A percentile compares a stretch with the other conserved stretches of the same genome.
Conservation (phyloP, 2,888 invertebrate genomes). For the Drosophila affinis region DNA sequence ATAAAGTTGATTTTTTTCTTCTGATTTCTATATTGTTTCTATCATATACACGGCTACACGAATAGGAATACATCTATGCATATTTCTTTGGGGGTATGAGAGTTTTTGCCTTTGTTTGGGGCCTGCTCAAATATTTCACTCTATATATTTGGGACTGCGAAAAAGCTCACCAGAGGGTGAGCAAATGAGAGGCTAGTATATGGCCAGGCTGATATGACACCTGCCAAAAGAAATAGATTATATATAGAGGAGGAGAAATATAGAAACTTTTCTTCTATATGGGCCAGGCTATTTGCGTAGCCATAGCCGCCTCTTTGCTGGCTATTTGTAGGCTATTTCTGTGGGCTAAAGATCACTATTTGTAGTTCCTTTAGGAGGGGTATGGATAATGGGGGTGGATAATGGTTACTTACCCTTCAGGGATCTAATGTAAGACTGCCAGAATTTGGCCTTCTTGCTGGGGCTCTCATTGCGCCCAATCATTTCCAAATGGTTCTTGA, state of each 20-base stretch:
- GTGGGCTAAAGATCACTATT: neutral
- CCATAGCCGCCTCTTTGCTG: conserved; percentile 11
- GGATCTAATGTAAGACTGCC: conserved; percentile 96
- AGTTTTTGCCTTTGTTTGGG: conserved; percentile 63
- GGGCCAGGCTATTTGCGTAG: conserved; percentile 58
- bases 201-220: conserved; percentile 63
- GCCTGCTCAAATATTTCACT: conserved; percentile 70
- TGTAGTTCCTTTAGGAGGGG: no score
- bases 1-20: conserved; percentile 46
- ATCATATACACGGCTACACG: conserved; percentile 29
- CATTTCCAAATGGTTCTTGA: conserved; percentile 96
- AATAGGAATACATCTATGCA: neutral
- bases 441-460: conserved; percentile 96
- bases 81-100: conserved; percentile 1
- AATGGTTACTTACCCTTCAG: conserved; percentile 89
- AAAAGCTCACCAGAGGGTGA: conserved; percentile 58
- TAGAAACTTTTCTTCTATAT: conserved; percentile 38
- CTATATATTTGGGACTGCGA: conserved; percentile 32
- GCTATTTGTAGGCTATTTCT: conserved; percentile 19
- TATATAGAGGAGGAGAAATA: conserved; percentile 39
- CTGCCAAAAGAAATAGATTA: conserved; percentile 62
- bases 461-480: conserved; percentile 96
- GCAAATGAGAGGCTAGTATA: conserved; percentile 6
- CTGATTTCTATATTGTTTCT: conserved; percentile 54
- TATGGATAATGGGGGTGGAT: no score